phyloP scores from a whole-genome alignment of 2,888 invertebrate species.

The Lasioglossum morio region DNA sequence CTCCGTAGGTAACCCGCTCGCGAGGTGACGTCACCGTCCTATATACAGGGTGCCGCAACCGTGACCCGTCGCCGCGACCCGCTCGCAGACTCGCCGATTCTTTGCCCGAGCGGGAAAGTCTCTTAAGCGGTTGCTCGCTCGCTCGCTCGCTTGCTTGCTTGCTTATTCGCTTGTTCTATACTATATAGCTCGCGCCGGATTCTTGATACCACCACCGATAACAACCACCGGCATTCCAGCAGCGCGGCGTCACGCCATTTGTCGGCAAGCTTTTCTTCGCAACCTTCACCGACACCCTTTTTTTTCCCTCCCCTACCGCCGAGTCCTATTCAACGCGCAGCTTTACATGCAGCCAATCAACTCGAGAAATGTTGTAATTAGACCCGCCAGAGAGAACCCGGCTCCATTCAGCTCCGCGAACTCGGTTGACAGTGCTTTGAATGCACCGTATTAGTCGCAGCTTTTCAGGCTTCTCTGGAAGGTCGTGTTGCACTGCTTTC shows the following conservation, averaged over 20 bases:
- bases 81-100: conserved; percentile 63
- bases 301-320: neutral
- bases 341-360: conserved; percentile 5
- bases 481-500: neutral
- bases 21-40: conserved; percentile 77
- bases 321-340: neutral
- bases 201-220: conserved; percentile 64
- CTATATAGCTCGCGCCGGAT: conserved; percentile 36
- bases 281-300: conserved; percentile 8
- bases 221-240: conserved; percentile 41
- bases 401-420: neutral
- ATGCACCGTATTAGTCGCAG: neutral
- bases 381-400: neutral
- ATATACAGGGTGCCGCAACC: conserved; percentile 77
- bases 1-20: conserved; percentile 73
- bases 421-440: neutral
- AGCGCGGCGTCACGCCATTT: conserved; percentile 43
- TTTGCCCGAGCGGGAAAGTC: conserved; percentile 55
- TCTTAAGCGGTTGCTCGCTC: neutral
- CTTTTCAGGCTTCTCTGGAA: neutral
- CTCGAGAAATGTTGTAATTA: conserved; percentile 31
- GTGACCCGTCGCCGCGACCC: conserved; percentile 74
- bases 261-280: conserved; percentile 28
- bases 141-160: neutral
- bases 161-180: neutral